A percentile compares a stretch with the other conserved stretches of the same genome.
Conservation (phyloP, 2,797 vertebrate genomes). For the Eulemur coronatus region DNA sequence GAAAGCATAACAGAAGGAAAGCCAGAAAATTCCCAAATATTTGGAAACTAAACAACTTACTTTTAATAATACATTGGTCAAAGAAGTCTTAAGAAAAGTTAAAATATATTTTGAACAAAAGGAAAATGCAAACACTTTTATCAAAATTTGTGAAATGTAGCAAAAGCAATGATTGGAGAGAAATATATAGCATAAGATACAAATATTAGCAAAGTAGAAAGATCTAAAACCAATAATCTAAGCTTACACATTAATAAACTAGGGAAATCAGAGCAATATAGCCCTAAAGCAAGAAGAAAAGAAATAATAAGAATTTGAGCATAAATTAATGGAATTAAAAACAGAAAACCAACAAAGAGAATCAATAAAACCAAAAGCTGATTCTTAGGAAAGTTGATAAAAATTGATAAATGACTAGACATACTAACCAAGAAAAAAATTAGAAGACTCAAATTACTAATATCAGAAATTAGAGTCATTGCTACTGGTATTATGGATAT, state of each 20-base stretch:
- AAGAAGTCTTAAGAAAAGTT: neutral
- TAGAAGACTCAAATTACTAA: neutral
- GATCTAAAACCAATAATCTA: neutral
- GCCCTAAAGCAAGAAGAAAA: neutral
- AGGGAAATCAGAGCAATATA: neutral
- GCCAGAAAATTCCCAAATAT: neutral
- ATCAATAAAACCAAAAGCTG: neutral
- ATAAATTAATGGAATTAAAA: neutral
- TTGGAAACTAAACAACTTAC: neutral
- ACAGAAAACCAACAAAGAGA: neutral
- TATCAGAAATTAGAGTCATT: neutral
- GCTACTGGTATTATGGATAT: neutral
- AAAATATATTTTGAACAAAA: neutral
- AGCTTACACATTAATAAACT: neutral
- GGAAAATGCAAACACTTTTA: neutral
- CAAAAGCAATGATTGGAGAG: neutral
- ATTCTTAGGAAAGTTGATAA: neutral
- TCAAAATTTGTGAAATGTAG: neutral
- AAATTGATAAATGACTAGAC: neutral
- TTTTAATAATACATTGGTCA: neutral
- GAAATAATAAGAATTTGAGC: neutral
- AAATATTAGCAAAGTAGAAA: neutral
- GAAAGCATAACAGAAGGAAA: neutral
- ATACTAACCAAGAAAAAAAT: neutral
- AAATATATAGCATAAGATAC: neutral